phyloP scores from a whole-genome alignment of 2,113 vertebrate genomes.

The Lota lota region DNA sequence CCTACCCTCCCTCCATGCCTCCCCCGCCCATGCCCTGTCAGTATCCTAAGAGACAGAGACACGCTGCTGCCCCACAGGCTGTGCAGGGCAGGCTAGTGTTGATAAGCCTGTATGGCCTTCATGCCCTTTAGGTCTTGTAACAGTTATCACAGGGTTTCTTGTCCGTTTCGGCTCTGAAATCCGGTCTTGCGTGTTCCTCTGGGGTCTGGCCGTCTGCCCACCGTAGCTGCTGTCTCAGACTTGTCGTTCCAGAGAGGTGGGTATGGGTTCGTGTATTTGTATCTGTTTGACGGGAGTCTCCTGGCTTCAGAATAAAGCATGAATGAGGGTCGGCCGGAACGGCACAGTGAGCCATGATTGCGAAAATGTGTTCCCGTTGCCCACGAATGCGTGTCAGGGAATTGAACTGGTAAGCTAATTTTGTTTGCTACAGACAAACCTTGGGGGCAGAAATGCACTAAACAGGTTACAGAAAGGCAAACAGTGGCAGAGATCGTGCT shows the following conservation, averaged over 20 bases:
- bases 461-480: slow-evolving; percentile 15
- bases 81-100: background rate
- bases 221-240: background rate
- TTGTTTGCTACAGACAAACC: slow-evolving; percentile 32
- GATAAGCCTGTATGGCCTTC: background rate
- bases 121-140: background rate
- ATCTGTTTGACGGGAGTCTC: slow-evolving; percentile 18
- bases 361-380: slow-evolving; percentile 32
- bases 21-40: slow-evolving; percentile 2
- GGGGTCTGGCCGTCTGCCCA: no score
- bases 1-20: slow-evolving; percentile 12
- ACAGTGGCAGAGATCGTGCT: background rate
- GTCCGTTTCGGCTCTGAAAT: background rate
- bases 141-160: background rate
- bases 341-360: slow-evolving; percentile 40
- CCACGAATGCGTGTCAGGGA: slow-evolving; percentile 22
- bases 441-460: slow-evolving; percentile 18
- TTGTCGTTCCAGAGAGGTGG: slow-evolving; percentile 18
- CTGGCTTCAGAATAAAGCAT: slow-evolving; percentile 18
- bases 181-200: background rate
- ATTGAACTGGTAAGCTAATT: slow-evolving; percentile 45
- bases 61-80: background rate
- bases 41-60: background rate
- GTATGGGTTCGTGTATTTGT: background rate
- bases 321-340: slow-evolving; percentile 10